Percentiles rank a stretch among this genome's conserved stretches.
Conservation (phyloP, 2,113 vertebrate genomes). For the Melierax canorus region DNA sequence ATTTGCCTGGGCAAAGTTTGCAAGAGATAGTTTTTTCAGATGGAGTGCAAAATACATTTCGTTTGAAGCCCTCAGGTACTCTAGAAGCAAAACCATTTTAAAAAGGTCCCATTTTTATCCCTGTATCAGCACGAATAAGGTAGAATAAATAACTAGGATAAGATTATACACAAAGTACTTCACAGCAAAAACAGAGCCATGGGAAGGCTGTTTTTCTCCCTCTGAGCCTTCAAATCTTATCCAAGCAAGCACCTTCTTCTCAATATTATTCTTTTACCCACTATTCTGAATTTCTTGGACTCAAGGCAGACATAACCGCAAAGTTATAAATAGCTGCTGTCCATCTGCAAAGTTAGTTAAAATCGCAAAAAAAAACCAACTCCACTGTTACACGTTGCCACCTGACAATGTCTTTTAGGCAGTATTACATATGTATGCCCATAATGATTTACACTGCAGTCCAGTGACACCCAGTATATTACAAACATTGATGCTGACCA, state of each 20-base stretch:
- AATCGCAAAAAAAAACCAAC: neutral
- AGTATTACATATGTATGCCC: neutral
- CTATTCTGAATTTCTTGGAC: neutral
- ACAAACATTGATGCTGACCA: neutral
- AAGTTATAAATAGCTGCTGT: slow-evolving; percentile 27
- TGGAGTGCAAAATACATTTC: neutral
- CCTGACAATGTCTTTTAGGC: neutral
- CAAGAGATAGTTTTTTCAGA: neutral
- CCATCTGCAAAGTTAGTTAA: neutral
- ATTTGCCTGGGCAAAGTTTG: neutral
- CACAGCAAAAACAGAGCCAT: neutral
- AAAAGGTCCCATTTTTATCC: neutral
- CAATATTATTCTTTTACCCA: neutral
- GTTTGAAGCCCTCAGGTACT: neutral
- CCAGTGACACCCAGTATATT: neutral
- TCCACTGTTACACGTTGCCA: neutral
- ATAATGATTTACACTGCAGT: neutral
- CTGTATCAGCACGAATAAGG: accelerated
- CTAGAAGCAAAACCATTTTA: neutral
- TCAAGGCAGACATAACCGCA: neutral
- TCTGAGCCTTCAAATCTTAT: neutral
- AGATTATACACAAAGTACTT: neutral
- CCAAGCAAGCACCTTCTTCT: neutral
- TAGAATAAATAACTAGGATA: neutral
- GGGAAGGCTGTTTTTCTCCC: neutral